phyloP scores from a whole-genome alignment of 2,113 vertebrate species.

The Tylochromis polylepis region DNA sequence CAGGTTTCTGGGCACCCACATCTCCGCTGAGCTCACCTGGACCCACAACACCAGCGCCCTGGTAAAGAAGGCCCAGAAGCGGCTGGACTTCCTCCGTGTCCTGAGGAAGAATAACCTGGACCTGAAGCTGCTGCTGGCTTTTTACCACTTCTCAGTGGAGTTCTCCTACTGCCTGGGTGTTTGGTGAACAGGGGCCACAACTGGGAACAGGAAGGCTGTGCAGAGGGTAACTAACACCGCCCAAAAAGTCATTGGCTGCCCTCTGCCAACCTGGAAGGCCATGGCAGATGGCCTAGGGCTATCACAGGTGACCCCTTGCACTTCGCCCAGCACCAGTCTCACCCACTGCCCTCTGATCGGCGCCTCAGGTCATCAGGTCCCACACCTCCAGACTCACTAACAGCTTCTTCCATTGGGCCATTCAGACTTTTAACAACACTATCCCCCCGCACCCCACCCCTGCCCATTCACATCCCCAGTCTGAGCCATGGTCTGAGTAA shows the following conservation, averaged over 20 bases:
- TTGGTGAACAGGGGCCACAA: background rate
- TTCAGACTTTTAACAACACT: background rate
- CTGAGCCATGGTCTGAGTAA: background rate
- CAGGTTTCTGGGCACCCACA: background rate
- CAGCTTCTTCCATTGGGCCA: background rate
- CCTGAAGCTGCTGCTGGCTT: background rate
- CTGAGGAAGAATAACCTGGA: background rate
- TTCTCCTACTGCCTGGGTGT: background rate
- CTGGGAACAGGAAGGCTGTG: background rate
- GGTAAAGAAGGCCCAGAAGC: accelerated
- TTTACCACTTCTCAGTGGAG: background rate
- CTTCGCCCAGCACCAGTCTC: background rate
- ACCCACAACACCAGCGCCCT: background rate
- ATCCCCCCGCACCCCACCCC: background rate
- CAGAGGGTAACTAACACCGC: background rate
- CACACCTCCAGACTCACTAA: background rate
- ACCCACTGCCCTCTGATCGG: background rate
- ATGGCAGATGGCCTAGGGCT: background rate
- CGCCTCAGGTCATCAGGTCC: background rate
- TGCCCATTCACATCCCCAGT: background rate
- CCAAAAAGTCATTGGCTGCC: background rate
- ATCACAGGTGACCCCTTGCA: background rate
- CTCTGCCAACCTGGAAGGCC: background rate
- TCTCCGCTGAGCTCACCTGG: background rate
- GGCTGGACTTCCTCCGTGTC: background rate